Base-by-base conservation (phyloP, 2,113 vertebrate genomes). In the Lepus europaeus region DNA sequence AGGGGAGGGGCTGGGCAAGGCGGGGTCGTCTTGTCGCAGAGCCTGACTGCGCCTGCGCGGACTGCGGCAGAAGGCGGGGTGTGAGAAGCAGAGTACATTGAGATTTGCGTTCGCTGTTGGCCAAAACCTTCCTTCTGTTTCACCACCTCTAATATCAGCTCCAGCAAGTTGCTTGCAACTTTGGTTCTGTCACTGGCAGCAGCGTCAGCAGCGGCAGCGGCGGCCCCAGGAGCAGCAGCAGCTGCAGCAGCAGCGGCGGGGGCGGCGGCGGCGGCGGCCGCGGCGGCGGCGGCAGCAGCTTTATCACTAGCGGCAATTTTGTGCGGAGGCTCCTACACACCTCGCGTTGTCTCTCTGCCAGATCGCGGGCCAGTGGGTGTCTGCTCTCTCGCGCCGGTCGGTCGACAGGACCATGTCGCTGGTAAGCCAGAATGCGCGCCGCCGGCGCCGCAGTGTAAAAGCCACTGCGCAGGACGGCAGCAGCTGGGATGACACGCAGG, bases 61-160 rank as follows among this genome's bases (percentile, higher is more conserved):
- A 89, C 94, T 95, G 94, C 94, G 90, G 94, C 94, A 95, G 94
- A 89, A 77, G 94, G 90, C 64, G 94, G 94, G 85, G 94, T 95
- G 79, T 89, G 72, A 95, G 51, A 53, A 29, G 79, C 90, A 8
- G 63, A 89, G 53, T 64, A 33, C 51, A 64, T 53, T 53, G 63
- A 72, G 85, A 23, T 90, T 78, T 23, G 90, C 72, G 22, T 92
- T 92, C 70, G 3, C 64, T 33, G 63, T 64, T 84, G 86, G 61
- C 72, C 33, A 72, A 85, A 72, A 72, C 64, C 39, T 89, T 83
- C 78, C 20, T 92, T 81, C 82, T 91, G 77, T 78, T 77, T 56
- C 90, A 78, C 56, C 94, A 72, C 59, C 79, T 92, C 90, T 83
- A 39, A 89, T 92, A 78, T 89, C 78, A 27, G 85, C 90, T 95